Evolutionary conservation across 2,797 vertebrate genomes (phyloP).

Genomic region (Serranus cabrilla): DNA sequence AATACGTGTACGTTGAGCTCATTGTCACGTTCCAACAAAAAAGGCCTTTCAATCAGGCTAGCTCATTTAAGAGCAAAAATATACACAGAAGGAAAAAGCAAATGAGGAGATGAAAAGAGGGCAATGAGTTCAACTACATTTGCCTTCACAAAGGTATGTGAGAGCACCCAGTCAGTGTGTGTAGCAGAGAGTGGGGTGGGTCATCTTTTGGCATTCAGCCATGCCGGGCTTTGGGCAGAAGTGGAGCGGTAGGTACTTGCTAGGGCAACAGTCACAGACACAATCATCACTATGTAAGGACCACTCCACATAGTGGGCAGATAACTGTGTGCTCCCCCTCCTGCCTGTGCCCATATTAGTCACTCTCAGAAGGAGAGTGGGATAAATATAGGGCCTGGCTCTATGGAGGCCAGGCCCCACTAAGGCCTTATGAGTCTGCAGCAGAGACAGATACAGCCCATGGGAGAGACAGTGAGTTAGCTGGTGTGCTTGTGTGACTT

Average conservation of each 20-base stretch:
- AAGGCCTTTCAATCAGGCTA: neutral
- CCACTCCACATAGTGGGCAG: slow-evolving; percentile 74
- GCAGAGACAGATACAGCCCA: slow-evolving; percentile 43
- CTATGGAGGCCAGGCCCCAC: slow-evolving; percentile 50
- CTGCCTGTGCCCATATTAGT: slow-evolving; percentile 85
- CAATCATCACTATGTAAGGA: slow-evolving; percentile 87
- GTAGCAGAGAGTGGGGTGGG: slow-evolving; percentile 46
- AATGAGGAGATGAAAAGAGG: neutral
- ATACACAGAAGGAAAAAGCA: neutral
- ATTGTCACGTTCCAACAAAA: neutral
- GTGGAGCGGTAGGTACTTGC: slow-evolving; percentile 71
- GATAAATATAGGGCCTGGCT: slow-evolving; percentile 88
- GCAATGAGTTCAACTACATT: slow-evolving; percentile 1
- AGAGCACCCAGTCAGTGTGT: slow-evolving; percentile 28
- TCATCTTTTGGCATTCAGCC: slow-evolving; percentile 68
- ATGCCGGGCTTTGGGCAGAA: slow-evolving; percentile 45
- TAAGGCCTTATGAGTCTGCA: slow-evolving; percentile 76
- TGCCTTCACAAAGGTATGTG: slow-evolving; percentile 3
- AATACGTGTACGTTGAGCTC: neutral
- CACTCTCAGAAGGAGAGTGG: slow-evolving; percentile 76
- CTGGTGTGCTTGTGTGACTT: slow-evolving; percentile 8
- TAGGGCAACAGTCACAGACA: slow-evolving; percentile 80
- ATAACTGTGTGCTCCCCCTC: slow-evolving; percentile 80
- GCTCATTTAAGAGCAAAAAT: neutral
- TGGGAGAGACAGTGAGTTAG: slow-evolving; percentile 42